A percentile compares a stretch with the other conserved stretches of the same genome.
Evolutionary conservation across 2,797 vertebrate species (phyloP).

Genomic region (Enteromius afrohamiltoni): DNA sequence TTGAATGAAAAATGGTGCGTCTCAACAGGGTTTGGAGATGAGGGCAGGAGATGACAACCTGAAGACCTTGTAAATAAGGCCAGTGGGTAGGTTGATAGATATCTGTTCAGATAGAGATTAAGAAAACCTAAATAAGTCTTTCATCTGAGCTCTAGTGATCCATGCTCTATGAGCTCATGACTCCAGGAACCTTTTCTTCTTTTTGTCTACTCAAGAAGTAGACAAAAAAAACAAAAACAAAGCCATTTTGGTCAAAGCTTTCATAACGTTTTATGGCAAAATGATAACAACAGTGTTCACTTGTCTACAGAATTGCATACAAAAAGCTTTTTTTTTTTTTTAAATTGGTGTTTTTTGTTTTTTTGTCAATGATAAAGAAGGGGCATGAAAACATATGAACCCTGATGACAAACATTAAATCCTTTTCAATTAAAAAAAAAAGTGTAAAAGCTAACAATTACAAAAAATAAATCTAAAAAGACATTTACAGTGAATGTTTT

Average conservation of each 20-base stretch:
- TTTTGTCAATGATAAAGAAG: background rate
- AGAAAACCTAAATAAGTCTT: slow-evolving; percentile 11
- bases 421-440: background rate
- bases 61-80: slow-evolving; percentile 15
- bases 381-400: background rate
- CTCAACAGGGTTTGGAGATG: slow-evolving; percentile 2
- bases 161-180: slow-evolving; percentile 46
- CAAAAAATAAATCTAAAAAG: background rate
- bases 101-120: background rate
- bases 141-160: slow-evolving; percentile 11
- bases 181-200: slow-evolving; percentile 60
- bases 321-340: too few species aligned
- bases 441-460: background rate
- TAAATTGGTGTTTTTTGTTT: background rate
- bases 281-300: background rate
- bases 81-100: background rate
- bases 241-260: slow-evolving; percentile 19
- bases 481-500: background rate
- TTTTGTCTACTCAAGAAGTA: too few species aligned
- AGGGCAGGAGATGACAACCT: slow-evolving; percentile 34
- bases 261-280: slow-evolving; percentile 42
- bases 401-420: background rate
- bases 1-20: slow-evolving; percentile 14
- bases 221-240: background rate
- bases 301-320: background rate